Evolutionary conservation across 2,888 invertebrate genomes (phyloP), one percentile per base, ranked within the genome.

Genomic region (Trichacis sp.): DNA sequence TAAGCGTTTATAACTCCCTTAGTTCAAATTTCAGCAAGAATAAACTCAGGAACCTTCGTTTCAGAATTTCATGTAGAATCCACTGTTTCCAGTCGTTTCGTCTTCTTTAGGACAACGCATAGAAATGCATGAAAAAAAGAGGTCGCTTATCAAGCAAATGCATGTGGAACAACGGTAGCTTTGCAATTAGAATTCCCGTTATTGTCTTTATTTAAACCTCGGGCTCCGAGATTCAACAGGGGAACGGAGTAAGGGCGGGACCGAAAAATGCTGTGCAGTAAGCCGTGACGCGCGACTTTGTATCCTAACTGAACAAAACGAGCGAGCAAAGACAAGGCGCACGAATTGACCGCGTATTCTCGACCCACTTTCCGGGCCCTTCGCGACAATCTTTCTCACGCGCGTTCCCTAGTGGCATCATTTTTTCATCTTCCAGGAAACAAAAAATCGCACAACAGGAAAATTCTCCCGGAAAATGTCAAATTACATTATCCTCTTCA

Each of bases 291-390:
- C 1, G 29, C 24, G 29, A n/a, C 20, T 14, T 48, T 17, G 17
- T 30, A 14, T 15, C 48, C 17, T 4, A 48, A 29, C 11, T 30
- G 17, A 24, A 33, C 15, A 48, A 48, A 33, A 33, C 17, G 48
- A 33, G 17, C 48, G 48, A 48, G 48, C 30, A 48, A 29, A 48
- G 48, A 48, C 48, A 48, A 45, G 6, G 20, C 12, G 18, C 45
- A 45, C 45, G 20, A 45, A 45, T 19, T 36, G 24, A 36, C 36
- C 36, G 36, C 14, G 36, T 36, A 24, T 24, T 24, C 24, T n/a
- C 45, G 45, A 18, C 45, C 18, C 45, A 45, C 14, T 45, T 45
- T 19, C 45, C 45, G 20, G 15, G 40, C 40, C 15, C 40, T 40
- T 40, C 15, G 40, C 11, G 33, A 33, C 33, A 33, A 33, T n/a